These are phyloP conservation scores for Timandra comae DNA, from an alignment of 2,888 invertebrate species.

Conservation along the genomic window DNA sequence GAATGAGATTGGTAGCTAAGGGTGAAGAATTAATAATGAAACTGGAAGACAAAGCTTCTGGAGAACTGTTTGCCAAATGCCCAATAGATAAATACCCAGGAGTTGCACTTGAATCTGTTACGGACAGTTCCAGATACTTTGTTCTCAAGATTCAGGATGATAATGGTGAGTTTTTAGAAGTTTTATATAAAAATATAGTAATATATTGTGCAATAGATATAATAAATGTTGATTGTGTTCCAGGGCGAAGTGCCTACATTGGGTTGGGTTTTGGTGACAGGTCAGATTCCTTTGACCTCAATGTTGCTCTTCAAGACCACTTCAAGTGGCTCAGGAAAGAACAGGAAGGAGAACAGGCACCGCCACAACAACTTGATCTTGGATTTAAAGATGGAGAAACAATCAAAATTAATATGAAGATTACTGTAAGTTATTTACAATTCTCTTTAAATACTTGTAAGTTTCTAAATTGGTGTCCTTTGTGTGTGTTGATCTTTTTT, in stretches of 20 bases:
- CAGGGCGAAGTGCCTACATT: conserved; percentile 92
- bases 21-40: conserved; percentile 92
- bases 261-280: conserved; percentile 98
- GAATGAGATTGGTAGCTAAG: conserved; percentile 93
- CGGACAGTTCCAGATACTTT: conserved; percentile 98
- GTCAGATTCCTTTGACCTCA: conserved; percentile 98
- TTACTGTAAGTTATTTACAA: conserved; percentile 87
- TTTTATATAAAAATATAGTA: background rate
- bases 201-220: background rate
- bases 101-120: conserved; percentile 94
- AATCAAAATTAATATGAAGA: conserved; percentile 99
- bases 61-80: conserved; percentile 97
- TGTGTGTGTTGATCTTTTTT: too few species aligned
- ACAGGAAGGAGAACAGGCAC: conserved; percentile 84
- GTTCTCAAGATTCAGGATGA: conserved; percentile 97
- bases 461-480: too few species aligned
- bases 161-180: conserved; percentile 78
- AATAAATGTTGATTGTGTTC: conserved; percentile 20
- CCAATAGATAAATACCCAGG: conserved; percentile 98
- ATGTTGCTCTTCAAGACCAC: conserved; percentile 98
- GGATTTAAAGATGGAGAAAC: conserved; percentile 99
- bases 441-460: too few species aligned
- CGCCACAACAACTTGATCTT: conserved; percentile 90
- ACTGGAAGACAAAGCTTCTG: conserved; percentile 95
- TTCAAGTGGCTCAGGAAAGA: conserved; percentile 96